Evolutionary conservation across 2,797 vertebrate species (phyloP), one percentile per base, ranked within the genome.

Genomic region (Pterois miles): DNA sequence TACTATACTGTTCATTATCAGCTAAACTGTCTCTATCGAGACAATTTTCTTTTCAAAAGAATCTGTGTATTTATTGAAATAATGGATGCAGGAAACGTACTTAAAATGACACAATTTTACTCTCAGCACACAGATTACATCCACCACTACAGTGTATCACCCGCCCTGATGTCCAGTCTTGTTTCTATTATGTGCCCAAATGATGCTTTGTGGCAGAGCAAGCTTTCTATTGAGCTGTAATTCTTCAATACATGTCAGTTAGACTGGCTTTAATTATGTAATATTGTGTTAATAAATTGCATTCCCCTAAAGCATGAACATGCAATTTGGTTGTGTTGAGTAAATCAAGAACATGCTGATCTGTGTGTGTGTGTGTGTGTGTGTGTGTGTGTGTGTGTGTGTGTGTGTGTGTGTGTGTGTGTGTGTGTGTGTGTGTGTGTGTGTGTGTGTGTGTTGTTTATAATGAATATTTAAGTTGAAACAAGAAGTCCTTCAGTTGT

Each of bases 231-330:
- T 69, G 57, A 58, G 71, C 60, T 80, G 58, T 67, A n/a, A 67
- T 73, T 68, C 65, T 64, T 67, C 8, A 71, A 43, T 48, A 43
- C 38, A 64, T 58, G 78, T 65, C 64, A 67, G 64, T 76, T 18
- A 34, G 59, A 16, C 14, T 43, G 56, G 36, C 48, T 65, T 64
- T 65, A 72, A 66, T 63, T 16, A 65, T 52, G 27, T 22, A 80
- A 60, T 27, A 12, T 4, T 1, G 12, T 36, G 22, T 60, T 78
- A 74, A 77, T 81, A 57, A 69, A 80, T 36, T 72, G 13, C 29
- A 64, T 70, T 85, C 52, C 43, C 2, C 36, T 65, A 25, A 71
- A 82, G 58, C 68, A 66, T 70, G 33, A 65, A 63, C 33, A 74
- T 29, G 16, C 9, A 68, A 72, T 75, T 38, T 25, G 60, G 60